These are phyloP conservation scores for Hoplias malabaricus DNA, from an alignment of 2,113 vertebrate genomes.

Conservation along the genomic window DNA sequence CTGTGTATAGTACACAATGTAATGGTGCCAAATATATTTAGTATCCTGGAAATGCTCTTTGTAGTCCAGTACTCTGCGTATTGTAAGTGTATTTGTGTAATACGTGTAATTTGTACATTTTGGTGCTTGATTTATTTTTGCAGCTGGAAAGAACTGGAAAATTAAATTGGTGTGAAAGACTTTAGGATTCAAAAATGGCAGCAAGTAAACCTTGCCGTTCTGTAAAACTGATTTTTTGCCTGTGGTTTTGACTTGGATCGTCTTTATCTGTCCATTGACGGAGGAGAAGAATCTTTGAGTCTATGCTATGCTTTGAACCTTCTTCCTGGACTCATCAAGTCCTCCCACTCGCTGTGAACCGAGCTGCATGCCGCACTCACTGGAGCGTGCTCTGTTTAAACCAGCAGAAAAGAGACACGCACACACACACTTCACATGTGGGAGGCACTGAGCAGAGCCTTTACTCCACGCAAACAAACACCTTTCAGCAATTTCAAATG, in stretches of 20 bases:
- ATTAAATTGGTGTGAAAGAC: no score
- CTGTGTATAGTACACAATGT: no score
- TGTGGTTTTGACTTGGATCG: neutral
- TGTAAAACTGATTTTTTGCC: no score
- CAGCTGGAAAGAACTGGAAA: no score
- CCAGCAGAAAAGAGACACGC: conserved; percentile 26
- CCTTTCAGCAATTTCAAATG: conserved; percentile 15
- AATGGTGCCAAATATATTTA: no score
- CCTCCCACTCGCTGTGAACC: conserved; percentile 38
- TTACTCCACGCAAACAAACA: conserved; percentile 46
- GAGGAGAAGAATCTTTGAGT: conserved; percentile 44
- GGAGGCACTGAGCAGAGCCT: conserved; percentile 47
- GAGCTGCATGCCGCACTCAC: conserved; percentile 25
- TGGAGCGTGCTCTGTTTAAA: conserved; percentile 24
- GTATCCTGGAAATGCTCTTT: no score
- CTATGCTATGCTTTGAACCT: conserved; percentile 42
- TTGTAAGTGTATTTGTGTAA: no score
- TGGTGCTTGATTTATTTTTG: no score
- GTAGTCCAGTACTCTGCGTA: no score
- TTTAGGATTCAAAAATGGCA: no score
- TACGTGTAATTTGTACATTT: no score
- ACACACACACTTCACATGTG: conserved; percentile 45
- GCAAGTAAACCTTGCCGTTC: no score
- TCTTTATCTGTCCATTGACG: conserved; percentile 42
- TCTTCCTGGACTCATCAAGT: conserved; percentile 34